phyloP scores from a whole-genome alignment of 2,113 vertebrate species.

The Orycteropus afer region DNA sequence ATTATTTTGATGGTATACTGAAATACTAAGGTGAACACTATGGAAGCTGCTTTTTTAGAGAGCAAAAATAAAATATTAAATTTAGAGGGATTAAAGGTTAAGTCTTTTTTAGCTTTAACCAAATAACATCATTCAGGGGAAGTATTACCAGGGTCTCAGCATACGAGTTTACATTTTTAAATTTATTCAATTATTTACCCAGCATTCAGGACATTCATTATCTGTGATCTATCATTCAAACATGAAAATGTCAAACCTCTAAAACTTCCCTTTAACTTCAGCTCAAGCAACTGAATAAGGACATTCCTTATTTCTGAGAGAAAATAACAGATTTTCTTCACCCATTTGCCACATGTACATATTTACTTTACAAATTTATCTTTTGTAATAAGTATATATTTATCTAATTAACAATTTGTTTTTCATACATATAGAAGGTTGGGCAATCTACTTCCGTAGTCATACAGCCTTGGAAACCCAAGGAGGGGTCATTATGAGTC shows the following conservation, averaged over 20 bases:
- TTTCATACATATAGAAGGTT: background rate
- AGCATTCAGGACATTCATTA: background rate
- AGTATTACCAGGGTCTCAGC: background rate
- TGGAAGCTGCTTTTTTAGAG: background rate
- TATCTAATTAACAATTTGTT: constrained; percentile 9
- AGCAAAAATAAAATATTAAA: background rate
- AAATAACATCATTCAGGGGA: constrained; percentile 10
- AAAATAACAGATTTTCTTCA: background rate
- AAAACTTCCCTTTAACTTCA: background rate
- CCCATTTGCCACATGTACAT: background rate
- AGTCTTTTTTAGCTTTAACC: background rate
- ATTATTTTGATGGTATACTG: constrained; percentile 16
- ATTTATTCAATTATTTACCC: constrained; percentile 40
- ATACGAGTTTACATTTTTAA: background rate
- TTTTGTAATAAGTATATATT: background rate
- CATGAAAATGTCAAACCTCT: background rate
- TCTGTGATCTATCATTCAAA: background rate
- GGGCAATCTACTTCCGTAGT: no score
- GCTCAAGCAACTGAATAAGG: background rate
- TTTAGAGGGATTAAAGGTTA: constrained; percentile 50
- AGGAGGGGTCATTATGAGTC: no score
- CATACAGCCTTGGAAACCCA: no score
- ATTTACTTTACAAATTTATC: background rate
- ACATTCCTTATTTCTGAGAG: constrained; percentile 4
- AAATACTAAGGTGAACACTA: background rate